Percentiles rank a stretch among this genome's conserved stretches.
phyloP scores from a whole-genome alignment of 2,113 vertebrate species.

The Planiliza haematocheilus region DNA sequence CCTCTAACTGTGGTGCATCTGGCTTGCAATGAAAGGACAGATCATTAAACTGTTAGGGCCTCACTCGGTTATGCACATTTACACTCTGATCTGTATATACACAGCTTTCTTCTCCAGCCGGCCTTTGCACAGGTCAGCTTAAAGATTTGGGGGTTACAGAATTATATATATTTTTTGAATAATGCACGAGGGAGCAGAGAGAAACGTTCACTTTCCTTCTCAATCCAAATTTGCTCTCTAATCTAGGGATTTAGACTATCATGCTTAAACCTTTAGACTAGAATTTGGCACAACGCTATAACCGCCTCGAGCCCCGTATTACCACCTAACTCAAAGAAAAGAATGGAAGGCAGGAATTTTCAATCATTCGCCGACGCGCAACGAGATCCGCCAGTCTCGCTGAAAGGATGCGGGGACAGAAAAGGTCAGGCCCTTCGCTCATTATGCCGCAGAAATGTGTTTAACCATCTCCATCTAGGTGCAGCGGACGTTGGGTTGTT shows the following conservation, averaged over 20 bases:
- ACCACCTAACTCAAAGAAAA: constrained; percentile 24
- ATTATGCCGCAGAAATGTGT: constrained; percentile 74
- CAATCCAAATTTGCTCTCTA: constrained; percentile 28
- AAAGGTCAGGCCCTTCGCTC: constrained; percentile 67
- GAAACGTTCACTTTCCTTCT: constrained; percentile 7
- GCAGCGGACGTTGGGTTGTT: constrained; percentile 65
- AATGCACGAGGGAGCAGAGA: constrained; percentile 11
- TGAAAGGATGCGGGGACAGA: constrained; percentile 39
- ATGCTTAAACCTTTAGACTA: background rate
- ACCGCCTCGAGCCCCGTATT: background rate
- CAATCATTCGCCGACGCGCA: constrained; percentile 49
- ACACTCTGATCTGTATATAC: constrained; percentile 19
- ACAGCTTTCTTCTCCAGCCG: background rate
- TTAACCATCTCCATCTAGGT: constrained; percentile 72
- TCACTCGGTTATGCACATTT: constrained; percentile 35
- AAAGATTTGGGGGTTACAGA: constrained; percentile 12
- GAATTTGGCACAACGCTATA: constrained; percentile 4
- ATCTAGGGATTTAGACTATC: constrained; percentile 5
- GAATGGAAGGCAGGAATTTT: constrained; percentile 26
- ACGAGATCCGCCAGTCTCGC: constrained; percentile 44
- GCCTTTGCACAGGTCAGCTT: constrained; percentile 18
- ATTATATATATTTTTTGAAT: background rate
- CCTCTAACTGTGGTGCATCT: constrained; percentile 4
- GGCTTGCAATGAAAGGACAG: constrained; percentile 18
- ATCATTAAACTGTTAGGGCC: constrained; percentile 23